Conservation (phyloP, 2,888 invertebrate genomes). For the Esperia sulphurella region DNA sequence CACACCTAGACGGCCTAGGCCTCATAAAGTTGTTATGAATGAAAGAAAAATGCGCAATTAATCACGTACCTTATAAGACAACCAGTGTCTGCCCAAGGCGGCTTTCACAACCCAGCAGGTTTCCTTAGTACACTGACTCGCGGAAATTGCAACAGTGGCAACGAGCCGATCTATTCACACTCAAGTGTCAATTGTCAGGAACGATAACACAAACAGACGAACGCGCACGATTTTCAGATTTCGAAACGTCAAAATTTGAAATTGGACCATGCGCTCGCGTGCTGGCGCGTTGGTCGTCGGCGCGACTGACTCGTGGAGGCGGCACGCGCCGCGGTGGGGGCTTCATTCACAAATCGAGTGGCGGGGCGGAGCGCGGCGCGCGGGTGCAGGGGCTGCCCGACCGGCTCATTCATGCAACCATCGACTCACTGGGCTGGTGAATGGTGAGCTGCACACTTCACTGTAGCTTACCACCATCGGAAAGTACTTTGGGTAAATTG, state of each 20-base stretch:
- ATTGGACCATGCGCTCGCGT: slow-evolving; percentile 59
- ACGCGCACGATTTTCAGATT: slow-evolving; percentile 55
- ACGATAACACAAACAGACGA: slow-evolving; percentile 33
- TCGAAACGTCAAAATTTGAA: slow-evolving; percentile 55
- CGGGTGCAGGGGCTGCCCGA: slow-evolving; percentile 35
- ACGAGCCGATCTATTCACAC: slow-evolving; percentile 24
- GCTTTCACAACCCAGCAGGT: slow-evolving; percentile 49
- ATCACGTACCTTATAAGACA: slow-evolving; percentile 64
- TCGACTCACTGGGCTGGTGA: slow-evolving; percentile 24
- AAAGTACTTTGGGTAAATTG: slow-evolving; percentile 28
- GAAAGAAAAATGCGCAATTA: slow-evolving; percentile 44
- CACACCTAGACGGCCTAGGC: slow-evolving; percentile 44
- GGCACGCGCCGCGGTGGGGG: slow-evolving; percentile 73
- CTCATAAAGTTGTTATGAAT: slow-evolving; percentile 26
- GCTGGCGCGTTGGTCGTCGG: slow-evolving; percentile 60
- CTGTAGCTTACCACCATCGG: slow-evolving; percentile 20
- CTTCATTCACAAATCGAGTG: slow-evolving; percentile 74
- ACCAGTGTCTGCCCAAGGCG: slow-evolving; percentile 46
- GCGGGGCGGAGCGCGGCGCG: slow-evolving; percentile 50
- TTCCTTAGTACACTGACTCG: slow-evolving; percentile 33
- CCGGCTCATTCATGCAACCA: slow-evolving; percentile 64
- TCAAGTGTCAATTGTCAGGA: slow-evolving; percentile 36
- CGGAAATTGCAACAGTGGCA: slow-evolving; percentile 33
- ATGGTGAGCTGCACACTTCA: slow-evolving; percentile 21
- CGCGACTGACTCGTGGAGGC: slow-evolving; percentile 65